These are phyloP conservation scores for Octonoba sinensis DNA, from an alignment of 2,888 invertebrate genomes.

Conservation along the genomic window DNA sequence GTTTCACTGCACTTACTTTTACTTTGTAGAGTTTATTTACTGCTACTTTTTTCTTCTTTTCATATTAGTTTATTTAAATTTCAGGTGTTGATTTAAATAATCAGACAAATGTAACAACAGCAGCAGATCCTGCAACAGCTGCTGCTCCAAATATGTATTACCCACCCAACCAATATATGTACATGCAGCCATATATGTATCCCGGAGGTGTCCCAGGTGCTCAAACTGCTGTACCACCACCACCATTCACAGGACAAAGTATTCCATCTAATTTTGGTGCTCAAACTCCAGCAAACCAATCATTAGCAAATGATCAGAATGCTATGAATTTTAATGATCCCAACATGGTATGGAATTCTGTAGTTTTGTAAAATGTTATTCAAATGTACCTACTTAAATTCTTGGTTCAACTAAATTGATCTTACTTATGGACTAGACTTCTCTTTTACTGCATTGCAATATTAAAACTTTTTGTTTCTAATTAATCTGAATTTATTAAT, in stretches of 20 bases:
- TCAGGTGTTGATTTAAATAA: slow-evolving; percentile 7
- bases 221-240: slow-evolving; percentile 22
- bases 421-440: too few species aligned
- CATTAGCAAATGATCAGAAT: background rate
- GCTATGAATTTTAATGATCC: slow-evolving; percentile 8
- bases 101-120: background rate
- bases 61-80: background rate
- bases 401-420: too few species aligned
- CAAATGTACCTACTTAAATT: too few species aligned
- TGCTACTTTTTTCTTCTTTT: too few species aligned
- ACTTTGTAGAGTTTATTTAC: too few species aligned
- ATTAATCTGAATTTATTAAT: too few species aligned
- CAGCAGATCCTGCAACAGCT: slow-evolving; percentile 5
- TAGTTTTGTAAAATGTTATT: background rate
- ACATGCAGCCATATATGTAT: slow-evolving; percentile 55
- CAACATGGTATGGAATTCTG: slow-evolving; percentile 8
- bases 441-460: too few species aligned
- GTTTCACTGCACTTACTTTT: too few species aligned
- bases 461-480: too few species aligned
- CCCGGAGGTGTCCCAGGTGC: slow-evolving; percentile 31
- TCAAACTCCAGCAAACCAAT: background rate
- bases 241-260: slow-evolving; percentile 2
- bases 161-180: slow-evolving; percentile 44
- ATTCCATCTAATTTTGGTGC: background rate
- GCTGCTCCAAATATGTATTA: slow-evolving; percentile 30